Evolutionary conservation across 2,888 invertebrate genomes (phyloP).

Genomic region (Aelia acuminata): DNA sequence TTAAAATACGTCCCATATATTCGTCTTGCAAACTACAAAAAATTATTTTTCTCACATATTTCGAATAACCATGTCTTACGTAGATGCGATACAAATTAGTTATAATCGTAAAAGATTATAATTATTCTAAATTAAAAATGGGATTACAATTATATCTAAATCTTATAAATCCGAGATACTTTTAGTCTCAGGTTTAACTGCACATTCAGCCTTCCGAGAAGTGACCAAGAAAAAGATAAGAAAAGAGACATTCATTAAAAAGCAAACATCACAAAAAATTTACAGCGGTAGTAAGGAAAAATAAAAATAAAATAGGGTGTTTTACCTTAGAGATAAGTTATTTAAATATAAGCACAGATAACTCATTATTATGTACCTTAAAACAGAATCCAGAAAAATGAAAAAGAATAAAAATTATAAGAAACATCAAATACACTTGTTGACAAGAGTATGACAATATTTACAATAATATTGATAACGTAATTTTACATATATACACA

Average conservation of each 20-base stretch:
- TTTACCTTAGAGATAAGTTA: not conserved
- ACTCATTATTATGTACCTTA: not conserved
- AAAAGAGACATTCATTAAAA: conserved; percentile 21
- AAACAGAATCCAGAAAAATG: not conserved
- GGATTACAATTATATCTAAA: not conserved
- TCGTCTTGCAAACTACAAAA: not conserved
- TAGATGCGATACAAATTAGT: not conserved
- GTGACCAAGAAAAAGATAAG: not conserved
- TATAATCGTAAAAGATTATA: not conserved
- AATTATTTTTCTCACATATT: not conserved
- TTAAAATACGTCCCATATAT: not conserved
- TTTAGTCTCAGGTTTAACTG: not conserved
- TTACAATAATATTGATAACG: not conserved
- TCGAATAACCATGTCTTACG: not conserved
- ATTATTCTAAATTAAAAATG: not conserved
- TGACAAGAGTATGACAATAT: not conserved
- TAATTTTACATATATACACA: not conserved
- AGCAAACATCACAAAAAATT: conserved; percentile 16
- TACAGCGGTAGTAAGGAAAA: not conserved
- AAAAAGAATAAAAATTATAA: not conserved
- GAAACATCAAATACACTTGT: not conserved
- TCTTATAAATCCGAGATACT: conserved; percentile 3
- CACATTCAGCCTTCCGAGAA: conserved; percentile 11
- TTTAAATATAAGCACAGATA: not conserved
- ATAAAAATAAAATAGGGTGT: not conserved